Evolutionary conservation across 2,888 invertebrate genomes (phyloP), one percentile per base, ranked within the genome.

Genomic region (Brassicogethes aeneus): DNA sequence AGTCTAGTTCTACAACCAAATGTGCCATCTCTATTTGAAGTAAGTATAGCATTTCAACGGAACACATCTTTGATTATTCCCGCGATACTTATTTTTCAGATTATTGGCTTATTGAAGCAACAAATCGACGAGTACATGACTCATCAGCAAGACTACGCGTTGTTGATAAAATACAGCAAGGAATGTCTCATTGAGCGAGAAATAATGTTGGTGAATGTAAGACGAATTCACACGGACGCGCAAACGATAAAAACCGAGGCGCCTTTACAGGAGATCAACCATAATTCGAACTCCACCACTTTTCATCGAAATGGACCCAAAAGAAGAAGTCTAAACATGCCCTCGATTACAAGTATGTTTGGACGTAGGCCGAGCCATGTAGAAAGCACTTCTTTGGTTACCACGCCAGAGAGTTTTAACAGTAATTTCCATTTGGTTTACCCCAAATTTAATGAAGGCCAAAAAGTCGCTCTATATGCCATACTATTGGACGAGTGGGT

Each of bases 401-500:
- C 54, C 16, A 50, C 60, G 1, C 39, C 52, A 16, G 60, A 60
- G 43, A 10, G 8, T 3, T 5, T 13, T 13, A 13, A 32, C 5
- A 32, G 13, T 32, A 62, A 64, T 40, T 38, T 53, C 13, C 55
- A 54, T 47, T 47, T 57, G 35, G 50, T 60, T 14, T 64, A 65
- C 50, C 65, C 65, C 3, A 66, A 66, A 50, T 67, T 66, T 46
- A 65, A 58, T 29, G 65, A 68, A 50, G 57, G 75, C 34, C 74
- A 79, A 48, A 79, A 80, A 57, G 72, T 80, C 34, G 83, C 87
- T 1, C 71, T 87, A 46, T 85, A 86, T 59, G 92, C 94, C 1
- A 85, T 97, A 3, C 71, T 97, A 34, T 71, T 96, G 45, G 92
- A 94, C 59, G 96, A 97, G 64, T 94, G 97, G 86, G 74, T 94